These are phyloP conservation scores for Mythimna vitellina DNA, from an alignment of 2,888 invertebrate species.

Conservation along the genomic window DNA sequence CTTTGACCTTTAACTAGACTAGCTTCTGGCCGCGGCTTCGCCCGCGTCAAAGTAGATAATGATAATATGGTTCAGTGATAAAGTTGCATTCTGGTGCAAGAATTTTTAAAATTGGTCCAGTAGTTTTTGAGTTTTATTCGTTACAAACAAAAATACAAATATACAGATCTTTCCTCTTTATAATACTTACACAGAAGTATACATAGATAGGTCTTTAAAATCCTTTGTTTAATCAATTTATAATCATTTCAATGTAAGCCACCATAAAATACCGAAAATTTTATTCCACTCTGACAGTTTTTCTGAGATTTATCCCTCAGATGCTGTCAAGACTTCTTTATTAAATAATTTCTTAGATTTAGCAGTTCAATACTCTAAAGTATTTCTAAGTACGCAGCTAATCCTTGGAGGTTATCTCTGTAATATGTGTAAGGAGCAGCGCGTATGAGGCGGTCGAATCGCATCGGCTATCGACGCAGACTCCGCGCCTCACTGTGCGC, in stretches of 20 bases:
- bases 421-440: slow-evolving; percentile 61
- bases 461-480: slow-evolving; percentile 80
- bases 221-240: not conserved
- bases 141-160: too few species aligned
- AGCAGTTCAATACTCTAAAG: slow-evolving; percentile 24
- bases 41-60: too few species aligned
- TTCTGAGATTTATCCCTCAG: not conserved
- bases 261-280: not conserved
- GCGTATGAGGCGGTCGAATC: slow-evolving; percentile 72
- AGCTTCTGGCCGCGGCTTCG: too few species aligned
- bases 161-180: too few species aligned
- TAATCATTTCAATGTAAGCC: not conserved
- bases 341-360: slow-evolving; percentile 22
- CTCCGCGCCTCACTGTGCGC: slow-evolving; percentile 69
- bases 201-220: not conserved
- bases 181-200: too few species aligned
- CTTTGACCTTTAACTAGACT: too few species aligned
- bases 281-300: not conserved
- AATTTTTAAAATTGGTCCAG: too few species aligned
- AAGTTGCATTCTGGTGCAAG: too few species aligned
- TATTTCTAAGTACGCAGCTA: slow-evolving; percentile 42
- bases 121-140: too few species aligned
- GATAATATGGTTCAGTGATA: too few species aligned
- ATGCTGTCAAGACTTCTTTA: not conserved
- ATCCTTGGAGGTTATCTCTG: slow-evolving; percentile 47